phyloP scores from a whole-genome alignment of 2,888 invertebrate species.

The Meliscaeva auricollis region DNA sequence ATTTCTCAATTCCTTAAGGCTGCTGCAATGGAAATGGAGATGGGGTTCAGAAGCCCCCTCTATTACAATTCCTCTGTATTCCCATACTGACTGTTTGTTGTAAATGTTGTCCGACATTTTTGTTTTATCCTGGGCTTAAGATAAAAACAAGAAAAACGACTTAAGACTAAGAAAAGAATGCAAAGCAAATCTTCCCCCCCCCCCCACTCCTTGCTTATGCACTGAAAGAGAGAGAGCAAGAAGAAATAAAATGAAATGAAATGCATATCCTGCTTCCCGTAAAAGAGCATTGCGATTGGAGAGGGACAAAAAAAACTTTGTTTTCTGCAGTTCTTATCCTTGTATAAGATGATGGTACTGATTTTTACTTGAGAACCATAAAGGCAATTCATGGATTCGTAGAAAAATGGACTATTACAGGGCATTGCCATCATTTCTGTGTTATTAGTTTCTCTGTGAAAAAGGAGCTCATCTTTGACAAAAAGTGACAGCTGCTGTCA shows the following conservation, averaged over 20 bases:
- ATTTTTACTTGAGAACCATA: conserved; percentile 5
- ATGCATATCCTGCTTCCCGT: conserved; percentile 36
- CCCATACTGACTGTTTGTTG: conserved; percentile 33
- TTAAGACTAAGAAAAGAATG: conserved; percentile 44
- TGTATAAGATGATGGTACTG: neutral
- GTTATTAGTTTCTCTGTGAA: too few species aligned
- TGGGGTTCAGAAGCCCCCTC: neutral
- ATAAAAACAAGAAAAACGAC: conserved; percentile 44
- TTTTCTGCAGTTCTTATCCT: conserved; percentile 49
- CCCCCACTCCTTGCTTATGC: neutral
- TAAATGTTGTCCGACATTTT: conserved; percentile 71
- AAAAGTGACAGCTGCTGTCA: too few species aligned
- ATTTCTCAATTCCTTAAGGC: conserved; percentile 56
- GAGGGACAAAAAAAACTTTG: too few species aligned
- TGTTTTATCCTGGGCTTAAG: conserved; percentile 52
- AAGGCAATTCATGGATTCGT: too few species aligned
- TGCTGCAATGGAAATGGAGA: neutral
- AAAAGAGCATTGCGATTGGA: conserved; percentile 36
- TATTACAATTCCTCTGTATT: conserved; percentile 12
- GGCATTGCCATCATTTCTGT: too few species aligned
- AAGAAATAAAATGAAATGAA: conserved; percentile 37
- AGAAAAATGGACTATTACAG: too few species aligned
- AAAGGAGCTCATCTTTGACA: too few species aligned
- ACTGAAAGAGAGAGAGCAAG: neutral
- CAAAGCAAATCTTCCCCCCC: neutral